Evolutionary conservation across 2,113 vertebrate genomes (phyloP).

Genomic region (Castor canadensis): DNA sequence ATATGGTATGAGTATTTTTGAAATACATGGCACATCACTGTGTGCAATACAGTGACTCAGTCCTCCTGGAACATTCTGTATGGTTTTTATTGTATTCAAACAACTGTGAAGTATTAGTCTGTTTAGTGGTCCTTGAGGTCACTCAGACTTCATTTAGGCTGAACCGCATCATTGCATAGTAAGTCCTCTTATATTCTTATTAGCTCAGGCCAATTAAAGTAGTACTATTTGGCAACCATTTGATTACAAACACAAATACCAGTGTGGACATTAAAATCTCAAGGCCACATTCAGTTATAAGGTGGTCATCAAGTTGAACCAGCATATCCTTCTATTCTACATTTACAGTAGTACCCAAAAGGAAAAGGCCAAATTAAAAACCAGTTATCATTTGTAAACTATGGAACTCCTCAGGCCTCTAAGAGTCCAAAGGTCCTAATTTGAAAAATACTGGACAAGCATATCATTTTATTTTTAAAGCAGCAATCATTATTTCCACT

Average conservation of each 20-base stretch:
- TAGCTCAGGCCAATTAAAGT: neutral
- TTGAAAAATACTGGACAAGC: neutral
- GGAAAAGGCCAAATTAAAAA: neutral
- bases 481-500: neutral
- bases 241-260: neutral
- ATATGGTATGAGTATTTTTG: neutral
- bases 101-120: neutral
- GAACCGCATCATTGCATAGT: neutral
- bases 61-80: neutral
- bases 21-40: neutral
- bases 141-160: conserved; percentile 20
- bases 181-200: neutral
- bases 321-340: neutral
- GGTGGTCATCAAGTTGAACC: neutral
- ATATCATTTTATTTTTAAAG: neutral
- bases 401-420: neutral
- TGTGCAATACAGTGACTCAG: neutral
- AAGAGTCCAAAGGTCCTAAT: neutral
- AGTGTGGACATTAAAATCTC: neutral
- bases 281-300: neutral
- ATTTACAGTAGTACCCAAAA: neutral
- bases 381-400: neutral
- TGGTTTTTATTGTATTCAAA: neutral
- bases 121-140: neutral
- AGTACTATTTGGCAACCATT: neutral